These are phyloP conservation scores for Callyntrura sp. DNA, from an alignment of 2,888 invertebrate species.

Conservation along the genomic window DNA sequence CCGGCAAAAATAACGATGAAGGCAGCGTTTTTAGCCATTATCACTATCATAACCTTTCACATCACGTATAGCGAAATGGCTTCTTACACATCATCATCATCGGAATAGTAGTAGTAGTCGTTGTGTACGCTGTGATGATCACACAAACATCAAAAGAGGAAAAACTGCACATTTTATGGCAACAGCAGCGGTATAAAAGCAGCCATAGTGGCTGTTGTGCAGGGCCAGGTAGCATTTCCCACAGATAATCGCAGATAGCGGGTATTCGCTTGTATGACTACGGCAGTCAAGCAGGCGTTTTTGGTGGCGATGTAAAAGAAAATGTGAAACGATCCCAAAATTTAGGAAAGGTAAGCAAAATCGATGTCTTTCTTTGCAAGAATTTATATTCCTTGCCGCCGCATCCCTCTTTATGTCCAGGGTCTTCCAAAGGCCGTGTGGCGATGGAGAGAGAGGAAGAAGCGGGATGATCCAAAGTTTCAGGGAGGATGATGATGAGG, in stretches of 20 bases:
- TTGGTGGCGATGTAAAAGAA: neutral
- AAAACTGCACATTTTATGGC: constrained; percentile 26
- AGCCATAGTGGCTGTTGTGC: too few relatives aligned
- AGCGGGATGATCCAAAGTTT: constrained; percentile 23
- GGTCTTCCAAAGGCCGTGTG: neutral
- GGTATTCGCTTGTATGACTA: too few relatives aligned
- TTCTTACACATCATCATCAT: constrained; percentile 52
- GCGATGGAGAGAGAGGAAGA: too few relatives aligned
- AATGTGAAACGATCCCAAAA: constrained; percentile 21
- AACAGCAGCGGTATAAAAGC: too few relatives aligned
- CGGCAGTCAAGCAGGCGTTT: too few relatives aligned
- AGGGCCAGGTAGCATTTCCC: too few relatives aligned
- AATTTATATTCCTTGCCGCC: constrained; percentile 21
- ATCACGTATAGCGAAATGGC: constrained; percentile 56
- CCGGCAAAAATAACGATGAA: constrained; percentile 51
- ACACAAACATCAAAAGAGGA: neutral
- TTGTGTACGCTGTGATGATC: constrained; percentile 4
- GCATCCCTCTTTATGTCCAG: neutral
- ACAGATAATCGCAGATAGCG: too few relatives aligned
- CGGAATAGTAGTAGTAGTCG: neutral
- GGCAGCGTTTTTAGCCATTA: constrained; percentile 55
- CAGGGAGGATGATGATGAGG: neutral
- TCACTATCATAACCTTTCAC: constrained; percentile 66
- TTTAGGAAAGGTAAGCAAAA: constrained; percentile 51
- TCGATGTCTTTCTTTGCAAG: constrained; percentile 26